Conservation (phyloP, 2,888 invertebrate species). For the Adineta ricciae region DNA sequence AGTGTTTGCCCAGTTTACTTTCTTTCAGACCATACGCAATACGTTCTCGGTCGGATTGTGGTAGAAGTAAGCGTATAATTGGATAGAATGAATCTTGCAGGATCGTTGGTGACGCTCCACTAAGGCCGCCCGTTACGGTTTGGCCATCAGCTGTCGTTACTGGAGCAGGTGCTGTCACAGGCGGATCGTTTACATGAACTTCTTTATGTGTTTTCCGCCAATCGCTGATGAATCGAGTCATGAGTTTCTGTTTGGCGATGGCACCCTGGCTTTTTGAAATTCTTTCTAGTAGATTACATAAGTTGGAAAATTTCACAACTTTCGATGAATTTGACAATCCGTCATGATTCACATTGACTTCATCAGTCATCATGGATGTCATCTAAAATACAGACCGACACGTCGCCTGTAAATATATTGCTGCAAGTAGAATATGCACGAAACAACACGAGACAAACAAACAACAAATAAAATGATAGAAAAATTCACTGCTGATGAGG, state of each 20-base stretch:
- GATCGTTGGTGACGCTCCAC: background rate
- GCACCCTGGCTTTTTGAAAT: slow-evolving; percentile 52
- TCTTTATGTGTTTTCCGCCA: slow-evolving; percentile 48
- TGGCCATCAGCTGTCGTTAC: background rate
- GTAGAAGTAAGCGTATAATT: slow-evolving; percentile 67
- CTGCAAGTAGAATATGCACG: background rate
- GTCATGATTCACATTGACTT: background rate
- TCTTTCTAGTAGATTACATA: slow-evolving; percentile 56
- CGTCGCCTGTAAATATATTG: background rate
- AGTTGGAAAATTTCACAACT: slow-evolving; percentile 41
- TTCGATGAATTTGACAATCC: background rate
- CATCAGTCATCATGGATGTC: background rate
- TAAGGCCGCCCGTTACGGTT: background rate
- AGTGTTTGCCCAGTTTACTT: slow-evolving; percentile 59
- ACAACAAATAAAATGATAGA: background rate
- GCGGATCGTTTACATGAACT: slow-evolving; percentile 40
- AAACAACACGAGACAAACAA: background rate
- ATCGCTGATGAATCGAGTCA: slow-evolving; percentile 46
- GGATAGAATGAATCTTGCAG: slow-evolving; percentile 55
- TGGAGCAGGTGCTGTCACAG: slow-evolving; percentile 35
- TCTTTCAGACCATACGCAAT: slow-evolving; percentile 73
- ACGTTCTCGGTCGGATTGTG: slow-evolving; percentile 67
- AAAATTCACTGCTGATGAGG: background rate
- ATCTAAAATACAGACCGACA: background rate
- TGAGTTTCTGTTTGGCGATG: slow-evolving; percentile 47